Evolutionary conservation across 2,797 vertebrate species (phyloP).

Genomic region (Schizopygopsis pylzovi): DNA sequence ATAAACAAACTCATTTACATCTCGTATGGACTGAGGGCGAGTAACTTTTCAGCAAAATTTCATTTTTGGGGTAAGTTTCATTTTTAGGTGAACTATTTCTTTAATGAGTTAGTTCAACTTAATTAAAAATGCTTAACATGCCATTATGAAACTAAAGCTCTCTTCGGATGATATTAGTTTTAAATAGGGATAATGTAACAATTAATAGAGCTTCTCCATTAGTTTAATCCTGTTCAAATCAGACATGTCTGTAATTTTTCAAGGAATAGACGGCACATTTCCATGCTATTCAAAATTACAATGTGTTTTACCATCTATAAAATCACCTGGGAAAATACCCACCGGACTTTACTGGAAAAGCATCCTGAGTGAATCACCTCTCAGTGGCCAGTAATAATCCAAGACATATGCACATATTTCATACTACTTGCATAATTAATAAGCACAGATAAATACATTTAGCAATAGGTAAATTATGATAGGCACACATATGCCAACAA

Average conservation of each 20-base stretch:
- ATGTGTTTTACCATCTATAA: neutral
- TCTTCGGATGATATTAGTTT: neutral
- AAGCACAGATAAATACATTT: neutral
- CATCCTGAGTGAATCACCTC: neutral
- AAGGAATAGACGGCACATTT: neutral
- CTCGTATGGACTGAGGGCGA: neutral
- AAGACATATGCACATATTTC: constrained; percentile 5
- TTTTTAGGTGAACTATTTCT: neutral
- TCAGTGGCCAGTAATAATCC: neutral
- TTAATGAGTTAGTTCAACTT: neutral
- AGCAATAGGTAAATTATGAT: neutral
- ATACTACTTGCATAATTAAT: neutral
- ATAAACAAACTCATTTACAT: neutral
- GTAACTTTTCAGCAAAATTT: neutral
- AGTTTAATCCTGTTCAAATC: neutral
- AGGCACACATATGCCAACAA: neutral
- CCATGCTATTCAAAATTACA: neutral
- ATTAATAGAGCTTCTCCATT: neutral
- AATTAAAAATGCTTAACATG: constrained; percentile 10
- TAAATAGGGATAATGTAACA: neutral
- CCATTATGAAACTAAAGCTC: constrained; percentile 9
- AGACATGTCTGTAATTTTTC: constrained; percentile 6
- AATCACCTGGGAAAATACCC: neutral
- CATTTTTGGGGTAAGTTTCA: neutral
- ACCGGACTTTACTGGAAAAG: neutral